Evolutionary conservation across 2,113 vertebrate species (phyloP), one percentile per base, ranked within the genome.

Genomic region (Aldabrachelys gigantea): DNA sequence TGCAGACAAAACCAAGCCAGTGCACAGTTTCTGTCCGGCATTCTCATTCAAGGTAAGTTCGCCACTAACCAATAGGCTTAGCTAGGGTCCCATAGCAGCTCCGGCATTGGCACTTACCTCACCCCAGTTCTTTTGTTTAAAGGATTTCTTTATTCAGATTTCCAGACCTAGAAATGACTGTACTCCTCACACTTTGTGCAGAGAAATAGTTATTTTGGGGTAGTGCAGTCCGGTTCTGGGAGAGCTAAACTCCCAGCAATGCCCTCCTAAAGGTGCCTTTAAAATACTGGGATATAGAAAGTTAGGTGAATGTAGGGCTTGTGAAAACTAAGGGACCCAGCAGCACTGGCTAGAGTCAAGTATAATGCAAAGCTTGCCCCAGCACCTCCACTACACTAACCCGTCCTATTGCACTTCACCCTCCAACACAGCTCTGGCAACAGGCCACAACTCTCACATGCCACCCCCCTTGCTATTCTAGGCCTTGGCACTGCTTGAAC

Each of bases 1-100:
- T 69, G 91, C 92, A 95, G 90, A 82, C 90, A 95, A 96, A 96
- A 79, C 54, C 81, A 94, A 95, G 82, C 65, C 94, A 94, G 93
- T 8, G 0, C 3, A 2, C 1, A 53, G 65, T 83, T 49, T 80
- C 57, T 57, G 35, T 87, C 89, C 85, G 87, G 90, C 96, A 95
- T 91, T 93, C 52, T 84, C 87, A 95, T 85, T 44, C 25, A 27
- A 72, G 92, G 44, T 72, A 19, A 35, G 62, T 21, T 7, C 53
- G 17, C 54, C 17, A 22, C 35, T 50, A 78, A 59, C 35, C 85
- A 38, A 59, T 9, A 87, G 44, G n/a, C 57, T 14, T 4, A 9
- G 25, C 6, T 90, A 54, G 75, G 24, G 79, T 25, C 65, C 47
- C 14, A 80, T 62, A 95, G 38, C 6, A 35, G 41, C 29, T 92